These are phyloP conservation scores for Pholis gunnellus DNA, from an alignment of 2,113 vertebrate species.

Conservation along the genomic window DNA sequence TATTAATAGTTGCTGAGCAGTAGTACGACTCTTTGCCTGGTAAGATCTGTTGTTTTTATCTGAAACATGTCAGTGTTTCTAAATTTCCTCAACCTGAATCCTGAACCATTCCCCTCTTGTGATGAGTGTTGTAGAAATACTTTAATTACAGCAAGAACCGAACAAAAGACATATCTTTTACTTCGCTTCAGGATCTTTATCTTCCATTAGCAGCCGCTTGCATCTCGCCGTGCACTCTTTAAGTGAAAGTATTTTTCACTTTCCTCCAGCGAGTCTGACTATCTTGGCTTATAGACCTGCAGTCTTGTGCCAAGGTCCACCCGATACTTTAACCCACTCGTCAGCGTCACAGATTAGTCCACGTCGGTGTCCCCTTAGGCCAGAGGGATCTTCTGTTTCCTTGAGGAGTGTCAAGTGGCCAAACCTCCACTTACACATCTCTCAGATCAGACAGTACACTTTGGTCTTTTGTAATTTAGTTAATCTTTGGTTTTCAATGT, in stretches of 20 bases:
- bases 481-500: background rate
- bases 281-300: slow-evolving; percentile 21
- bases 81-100: background rate
- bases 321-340: slow-evolving; percentile 65
- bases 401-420: slow-evolving; percentile 40
- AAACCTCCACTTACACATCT: slow-evolving; percentile 31
- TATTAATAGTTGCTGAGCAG: background rate
- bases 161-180: background rate
- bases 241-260: slow-evolving; percentile 32
- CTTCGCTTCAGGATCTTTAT: background rate
- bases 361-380: slow-evolving; percentile 27
- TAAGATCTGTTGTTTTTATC: background rate
- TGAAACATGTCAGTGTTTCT: background rate
- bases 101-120: background rate
- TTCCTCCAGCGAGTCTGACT: slow-evolving; percentile 25
- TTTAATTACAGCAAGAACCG: background rate
- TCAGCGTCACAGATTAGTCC: slow-evolving; percentile 57
- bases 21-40: background rate
- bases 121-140: background rate
- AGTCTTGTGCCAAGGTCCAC: slow-evolving; percentile 58
- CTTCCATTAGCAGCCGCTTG: background rate
- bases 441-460: slow-evolving; percentile 14
- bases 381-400: slow-evolving; percentile 56
- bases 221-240: background rate
- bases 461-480: background rate